A percentile compares a stretch with the other conserved stretches of the same genome.
Conservation (phyloP, 2,797 vertebrate genomes). For the Linurgus olivaceus region DNA sequence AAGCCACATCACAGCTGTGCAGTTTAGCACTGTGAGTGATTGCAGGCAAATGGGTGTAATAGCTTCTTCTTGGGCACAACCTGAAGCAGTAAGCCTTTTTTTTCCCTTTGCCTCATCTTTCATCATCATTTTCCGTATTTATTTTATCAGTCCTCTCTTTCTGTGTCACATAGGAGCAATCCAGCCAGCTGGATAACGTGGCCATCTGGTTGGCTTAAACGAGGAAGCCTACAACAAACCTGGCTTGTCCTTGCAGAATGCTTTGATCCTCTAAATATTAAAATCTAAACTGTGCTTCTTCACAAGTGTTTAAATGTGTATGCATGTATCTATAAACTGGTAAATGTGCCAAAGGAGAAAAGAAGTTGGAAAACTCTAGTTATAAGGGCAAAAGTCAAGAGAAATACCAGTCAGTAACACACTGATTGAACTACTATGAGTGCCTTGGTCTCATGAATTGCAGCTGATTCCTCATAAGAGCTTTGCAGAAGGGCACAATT, state of each 20-base stretch:
- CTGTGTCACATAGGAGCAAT: background rate
- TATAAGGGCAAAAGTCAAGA: background rate
- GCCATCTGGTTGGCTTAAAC: background rate
- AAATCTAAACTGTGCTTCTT: background rate
- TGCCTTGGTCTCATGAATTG: background rate
- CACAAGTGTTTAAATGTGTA: background rate
- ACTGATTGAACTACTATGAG: rapidly evolving
- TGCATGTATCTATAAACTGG: background rate
- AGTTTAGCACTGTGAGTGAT: background rate
- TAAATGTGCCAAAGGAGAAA: background rate
- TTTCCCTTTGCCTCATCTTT: background rate
- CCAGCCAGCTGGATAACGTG: background rate
- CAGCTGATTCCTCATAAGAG: background rate
- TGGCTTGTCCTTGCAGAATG: background rate
- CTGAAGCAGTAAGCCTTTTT: background rate
- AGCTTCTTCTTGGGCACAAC: background rate
- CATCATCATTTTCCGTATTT: background rate
- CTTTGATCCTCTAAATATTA: background rate
- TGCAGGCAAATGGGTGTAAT: background rate
- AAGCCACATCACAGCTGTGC: background rate
- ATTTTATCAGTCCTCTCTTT: background rate
- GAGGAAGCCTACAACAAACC: background rate
- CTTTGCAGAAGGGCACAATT: background rate
- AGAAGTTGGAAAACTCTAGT: background rate
- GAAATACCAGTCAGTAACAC: background rate